Base-by-base conservation (phyloP, 2,797 vertebrate species). In the Ispidina lecontei region DNA sequence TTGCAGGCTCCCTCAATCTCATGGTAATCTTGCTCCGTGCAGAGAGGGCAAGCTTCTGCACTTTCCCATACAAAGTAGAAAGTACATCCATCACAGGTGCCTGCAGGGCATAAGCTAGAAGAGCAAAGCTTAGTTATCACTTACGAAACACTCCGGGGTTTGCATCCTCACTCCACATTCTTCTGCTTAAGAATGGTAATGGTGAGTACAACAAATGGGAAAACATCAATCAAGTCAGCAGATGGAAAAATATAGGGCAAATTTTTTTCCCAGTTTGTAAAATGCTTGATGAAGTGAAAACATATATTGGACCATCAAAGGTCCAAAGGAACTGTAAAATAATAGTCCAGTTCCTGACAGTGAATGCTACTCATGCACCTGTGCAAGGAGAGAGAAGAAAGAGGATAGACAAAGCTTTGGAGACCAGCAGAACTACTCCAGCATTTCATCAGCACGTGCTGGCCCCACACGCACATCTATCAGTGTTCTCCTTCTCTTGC, bases 21-120 rank as follows among this genome's bases (percentile, higher is more conserved):
- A 3, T 99, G 99, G 94, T 98, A 99, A 96, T 99, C 99, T 43
- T 97, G 97, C 58, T 98, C 97, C 0, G 98, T 98, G 95, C 99
- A 99, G 65, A 98, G 98, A 23, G 99, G 99, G 91, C 99, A 99
- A 29, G 98, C 99, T 70, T 98, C 98, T 2, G 98, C 98, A 82
- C 99, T 99, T 95, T 99, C 98, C 99, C 99, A 99, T 17, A 99
- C 86, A 77, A 99, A 99, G 94, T 98, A 94, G 95, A 99, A 99
- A 9, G 97, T 98, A 94, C 99, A 99, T 58, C 99, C 99, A 39
- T 99, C 98, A 3, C 99, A 99, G 17, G 99, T 99, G 60, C 99
- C 99, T 0, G 98, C 99, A 1, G 99, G 99, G 76, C 99, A 99
- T 79, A 93, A 97, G 87, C 99, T 99, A 16, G 85, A 64, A 91